phyloP scores from a whole-genome alignment of 2,888 invertebrate genomes.

The Cartodere bifasciata region DNA sequence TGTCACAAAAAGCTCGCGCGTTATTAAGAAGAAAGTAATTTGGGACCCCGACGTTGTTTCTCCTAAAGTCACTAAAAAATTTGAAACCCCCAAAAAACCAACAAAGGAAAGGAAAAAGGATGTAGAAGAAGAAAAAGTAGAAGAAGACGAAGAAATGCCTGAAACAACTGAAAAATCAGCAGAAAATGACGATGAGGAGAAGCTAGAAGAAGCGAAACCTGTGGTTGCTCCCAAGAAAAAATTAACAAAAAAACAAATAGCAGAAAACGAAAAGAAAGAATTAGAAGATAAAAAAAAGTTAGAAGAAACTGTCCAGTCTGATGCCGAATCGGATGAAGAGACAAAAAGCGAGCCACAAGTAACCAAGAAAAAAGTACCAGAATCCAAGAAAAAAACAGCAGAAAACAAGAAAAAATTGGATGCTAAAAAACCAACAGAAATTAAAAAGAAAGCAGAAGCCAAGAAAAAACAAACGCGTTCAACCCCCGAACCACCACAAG shows the following conservation, averaged over 20 bases:
- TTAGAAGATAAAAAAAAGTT: constrained; percentile 5
- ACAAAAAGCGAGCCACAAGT: constrained; percentile 8
- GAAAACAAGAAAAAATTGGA: constrained; percentile 5
- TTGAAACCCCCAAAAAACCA: constrained; percentile 9
- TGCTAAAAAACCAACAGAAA: constrained; percentile 4
- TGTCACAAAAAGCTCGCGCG: constrained; percentile 37
- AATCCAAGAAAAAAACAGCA: constrained; percentile 1
- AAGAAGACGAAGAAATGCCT: constrained; percentile 1
- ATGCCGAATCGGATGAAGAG: no score
- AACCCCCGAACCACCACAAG: no score
- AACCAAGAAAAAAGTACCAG: constrained; percentile 6
- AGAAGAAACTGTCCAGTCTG: no score
- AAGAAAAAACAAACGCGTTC: constrained; percentile 13
- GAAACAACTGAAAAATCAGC: constrained; percentile 11
- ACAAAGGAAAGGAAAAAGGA: constrained; percentile 11
- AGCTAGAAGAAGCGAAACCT: constrained; percentile 11
- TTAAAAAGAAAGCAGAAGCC: constrained; percentile 3
- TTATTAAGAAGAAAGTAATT: constrained; percentile 60
- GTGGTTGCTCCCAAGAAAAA: constrained; percentile 13
- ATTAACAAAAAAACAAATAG: constrained; percentile 13
- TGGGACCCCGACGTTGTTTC: constrained; percentile 54
- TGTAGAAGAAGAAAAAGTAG: constrained; percentile 12
- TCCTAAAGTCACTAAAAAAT: constrained; percentile 23
- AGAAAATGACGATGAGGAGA: constrained; percentile 6
- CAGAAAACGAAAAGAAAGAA: constrained; percentile 7